Evolutionary conservation across 2,888 invertebrate species (phyloP), one percentile per base, ranked within the genome.

Genomic region (Eupeodes luniger): DNA sequence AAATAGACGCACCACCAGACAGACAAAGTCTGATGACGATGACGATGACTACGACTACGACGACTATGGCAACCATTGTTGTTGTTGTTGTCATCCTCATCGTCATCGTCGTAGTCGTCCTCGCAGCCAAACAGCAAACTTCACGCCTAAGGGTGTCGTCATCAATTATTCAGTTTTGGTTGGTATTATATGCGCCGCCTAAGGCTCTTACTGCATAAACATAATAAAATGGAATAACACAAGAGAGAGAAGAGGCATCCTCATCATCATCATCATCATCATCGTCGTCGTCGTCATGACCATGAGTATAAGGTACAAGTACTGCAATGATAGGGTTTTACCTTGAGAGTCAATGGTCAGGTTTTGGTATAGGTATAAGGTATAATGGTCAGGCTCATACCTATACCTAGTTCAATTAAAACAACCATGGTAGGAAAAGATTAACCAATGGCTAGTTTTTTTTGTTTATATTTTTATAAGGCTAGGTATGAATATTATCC

Each of bases 141-240:
- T 88, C 88, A 88, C 88, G 88, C 88, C 88, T 88, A 81, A 88
- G 88, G 88, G 88, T 88, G 88, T 88, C 88, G 88, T 85, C 88
- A 88, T 88, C 88, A 88, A 88, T 88, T 88, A 88, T 88, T 88
- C 85, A 88, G 88, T 88, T 88, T 88, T 74, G 88, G 88, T 88
- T 85, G 85, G 88, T 88, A 81, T 88, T 88, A 88, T 88, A 88
- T 88, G 81, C 88, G 81, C 85, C 88, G 88, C 88, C 88, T 88
- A 75, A 88, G 88, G 88, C 85, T 44, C 40, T 81, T 51, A 59
- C 83, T 86, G 85, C 88, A 88, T 88, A 88, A 88, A 81, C 72
- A 88, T 88, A 88, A 88, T 88, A 88, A 66, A 19, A 85, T 75
- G 75, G 64, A 81, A 85, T 27, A 75, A 16, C 53, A 2, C 55